Evolutionary conservation across 2,888 invertebrate genomes (phyloP), one percentile per base, ranked within the genome.

Genomic region (Troglohyphantes excavatus): DNA sequence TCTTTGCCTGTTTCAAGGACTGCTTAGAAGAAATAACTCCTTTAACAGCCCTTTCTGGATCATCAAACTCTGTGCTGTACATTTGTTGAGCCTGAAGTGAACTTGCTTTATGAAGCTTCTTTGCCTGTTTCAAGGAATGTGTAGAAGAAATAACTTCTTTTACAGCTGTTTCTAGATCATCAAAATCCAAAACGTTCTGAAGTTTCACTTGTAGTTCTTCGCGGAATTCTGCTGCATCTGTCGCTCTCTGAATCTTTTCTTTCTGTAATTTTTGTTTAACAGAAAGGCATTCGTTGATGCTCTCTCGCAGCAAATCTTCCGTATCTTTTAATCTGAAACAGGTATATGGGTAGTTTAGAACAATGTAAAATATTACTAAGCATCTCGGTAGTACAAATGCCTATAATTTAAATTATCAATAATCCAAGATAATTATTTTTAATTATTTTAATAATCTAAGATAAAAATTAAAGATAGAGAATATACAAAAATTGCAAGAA

Each of bases 221-320:
- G 7, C 65, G 19, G 7, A 70, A 65, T 61, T 39, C 33, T 2
- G 19, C n/a, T 13, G 70, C 78, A 23, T 89, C 83, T 27, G 43
- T 76, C 70, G 83, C 83, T 46, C 70, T 61, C 9, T 33, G 13
- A 9, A 75, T 39, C 63, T 83, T 61, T 29, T 33, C 46, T 29
- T 46, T 13, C 23, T 63, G 68, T 7, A 89, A 5, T 19, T 83
- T 78, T 17, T 89, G 61, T 27, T 83, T 89, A 23, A 89, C 19
- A 13, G 27, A 17, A 19, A 89, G 39, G 26, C 82, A 89, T 53
- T 89, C 89, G 46, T 72, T 59, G 7, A 83, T 63, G 68, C 89
- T 89, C 21, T 78, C 83, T 19, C 78, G 26, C 0, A 89, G 83
- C n/a, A 89, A 46, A 23, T 89, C 89, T 72, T 89, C 89, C 11